Evolutionary conservation across 2,888 invertebrate genomes (phyloP).

Genomic region (Agriopis leucophaearia): DNA sequence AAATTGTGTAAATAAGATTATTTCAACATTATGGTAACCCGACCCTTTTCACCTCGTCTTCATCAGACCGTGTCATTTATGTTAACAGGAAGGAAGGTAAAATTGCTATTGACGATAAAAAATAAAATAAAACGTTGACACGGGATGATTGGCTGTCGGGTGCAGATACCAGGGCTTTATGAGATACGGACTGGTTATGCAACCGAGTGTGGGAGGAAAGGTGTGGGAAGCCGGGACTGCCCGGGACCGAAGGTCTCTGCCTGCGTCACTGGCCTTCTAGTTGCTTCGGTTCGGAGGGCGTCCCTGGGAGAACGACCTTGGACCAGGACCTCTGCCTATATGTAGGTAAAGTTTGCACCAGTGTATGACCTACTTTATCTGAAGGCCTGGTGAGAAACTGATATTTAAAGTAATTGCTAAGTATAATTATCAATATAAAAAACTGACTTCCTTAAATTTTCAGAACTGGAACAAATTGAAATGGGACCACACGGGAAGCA

Average conservation of each 20-base stretch:
- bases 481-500: too few species aligned
- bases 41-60: conserved; percentile 20
- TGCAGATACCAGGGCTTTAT: conserved; percentile 64
- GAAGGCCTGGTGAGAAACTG: conserved; percentile 9
- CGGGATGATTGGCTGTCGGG: conserved; percentile 63
- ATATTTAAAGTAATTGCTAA: not conserved
- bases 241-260: conserved; percentile 17
- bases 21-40: conserved; percentile 16
- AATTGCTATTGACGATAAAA: conserved; percentile 42
- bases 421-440: too few species aligned
- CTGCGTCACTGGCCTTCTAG: conserved; percentile 61
- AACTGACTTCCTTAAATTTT: too few species aligned
- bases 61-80: conserved; percentile 12
- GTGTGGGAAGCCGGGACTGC: conserved; percentile 13
- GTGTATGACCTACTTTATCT: conserved; percentile 39
- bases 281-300: conserved; percentile 42
- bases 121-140: conserved; percentile 39
- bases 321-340: conserved; percentile 15
- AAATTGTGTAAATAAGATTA: not conserved
- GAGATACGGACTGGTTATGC: conserved; percentile 45
- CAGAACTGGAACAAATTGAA: too few species aligned
- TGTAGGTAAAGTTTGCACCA: conserved; percentile 11
- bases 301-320: conserved; percentile 41
- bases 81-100: conserved; percentile 19
- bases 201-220: conserved; percentile 36